Base-by-base conservation (phyloP, 2,797 vertebrate genomes). In the Pipistrellus pipistrellus region DNA sequence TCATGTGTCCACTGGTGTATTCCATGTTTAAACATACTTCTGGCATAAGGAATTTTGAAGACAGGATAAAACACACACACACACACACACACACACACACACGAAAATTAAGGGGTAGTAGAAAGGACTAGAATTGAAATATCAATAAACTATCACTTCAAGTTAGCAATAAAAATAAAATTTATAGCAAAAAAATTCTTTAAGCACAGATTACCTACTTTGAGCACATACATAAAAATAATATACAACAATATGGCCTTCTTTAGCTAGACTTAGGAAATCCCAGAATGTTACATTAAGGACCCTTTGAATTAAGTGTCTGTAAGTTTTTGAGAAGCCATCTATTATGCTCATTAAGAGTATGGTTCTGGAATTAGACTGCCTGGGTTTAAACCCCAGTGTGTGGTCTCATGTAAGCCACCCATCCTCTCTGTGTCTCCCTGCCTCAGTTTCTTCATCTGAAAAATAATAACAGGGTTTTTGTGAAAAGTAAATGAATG, bases 221-320 rank as follows among this genome's bases (percentile, higher is more conserved):
- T 80, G 77, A 81, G 55, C 41, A 30, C 2, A 48, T 72, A 20
- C n/a, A 44, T 23, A 25, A 51, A 92, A 91, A 84, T 44, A 85
- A 76, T 51, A 59, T 46, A 35, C 4, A 81, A 84, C 93, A 80
- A 20, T 17, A 48, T 12, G 20, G 4, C 68, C 41, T 18, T 95
- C 27, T 90, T 91, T 85, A 95, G 48, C 53, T 82, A 53, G 30
- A 69, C 44, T 59, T 85, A 17, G 44, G 77, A 44, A 94, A 73
- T 46, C n/a, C 27, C 41, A 57, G 72, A 84, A 71, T 25, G 17
- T 25, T 92, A 85, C 76, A 71, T 76, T 69, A 48, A 55, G 68
- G 44, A 38, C 9, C 6, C 4, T 32, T 87, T 55, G 59, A 90
- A 73, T 86, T 93, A 32, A 57, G 46, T 35, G 14, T 66, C 13